phyloP scores from a whole-genome alignment of 2,888 invertebrate genomes.

The Hyposoter didymator region DNA sequence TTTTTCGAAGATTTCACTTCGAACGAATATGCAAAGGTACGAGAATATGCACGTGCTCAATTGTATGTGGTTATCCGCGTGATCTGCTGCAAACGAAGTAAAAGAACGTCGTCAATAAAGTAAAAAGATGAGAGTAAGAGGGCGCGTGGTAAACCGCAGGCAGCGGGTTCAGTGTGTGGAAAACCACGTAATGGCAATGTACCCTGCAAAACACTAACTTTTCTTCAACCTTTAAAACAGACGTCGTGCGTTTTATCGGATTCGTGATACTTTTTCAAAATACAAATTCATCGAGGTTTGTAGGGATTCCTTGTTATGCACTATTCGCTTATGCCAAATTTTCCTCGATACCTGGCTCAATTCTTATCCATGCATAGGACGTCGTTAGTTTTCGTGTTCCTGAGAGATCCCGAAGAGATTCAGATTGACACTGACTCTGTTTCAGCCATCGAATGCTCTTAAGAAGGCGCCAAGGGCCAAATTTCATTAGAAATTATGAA shows the following conservation, averaged over 20 bases:
- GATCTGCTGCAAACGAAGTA: constrained; percentile 28
- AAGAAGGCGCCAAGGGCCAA: too few relatives aligned
- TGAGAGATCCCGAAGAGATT: too few relatives aligned
- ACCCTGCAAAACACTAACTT: background rate
- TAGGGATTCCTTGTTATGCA: too few relatives aligned
- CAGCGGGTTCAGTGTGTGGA: constrained; percentile 1
- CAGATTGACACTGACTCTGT: too few relatives aligned
- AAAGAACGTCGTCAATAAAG: constrained; percentile 8
- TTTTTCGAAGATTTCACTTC: background rate
- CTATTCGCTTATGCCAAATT: background rate
- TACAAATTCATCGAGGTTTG: background rate
- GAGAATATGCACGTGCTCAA: background rate
- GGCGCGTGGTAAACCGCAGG: constrained; percentile 22
- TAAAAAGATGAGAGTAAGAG: constrained; percentile 11
- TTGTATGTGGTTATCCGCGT: constrained; percentile 15
- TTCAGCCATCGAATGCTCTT: too few relatives aligned
- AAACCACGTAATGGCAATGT: constrained; percentile 18
- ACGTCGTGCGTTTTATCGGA: background rate
- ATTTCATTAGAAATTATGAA: too few relatives aligned
- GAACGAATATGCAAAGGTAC: constrained; percentile 6
- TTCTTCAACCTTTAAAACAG: background rate
- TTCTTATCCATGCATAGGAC: too few relatives aligned
- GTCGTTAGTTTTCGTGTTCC: too few relatives aligned
- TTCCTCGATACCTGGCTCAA: too few relatives aligned
- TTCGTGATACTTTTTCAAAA: background rate